Conservation (phyloP, 64 coral and sea anemone genomes). For the Hydrozoanthus tunicans region DNA sequence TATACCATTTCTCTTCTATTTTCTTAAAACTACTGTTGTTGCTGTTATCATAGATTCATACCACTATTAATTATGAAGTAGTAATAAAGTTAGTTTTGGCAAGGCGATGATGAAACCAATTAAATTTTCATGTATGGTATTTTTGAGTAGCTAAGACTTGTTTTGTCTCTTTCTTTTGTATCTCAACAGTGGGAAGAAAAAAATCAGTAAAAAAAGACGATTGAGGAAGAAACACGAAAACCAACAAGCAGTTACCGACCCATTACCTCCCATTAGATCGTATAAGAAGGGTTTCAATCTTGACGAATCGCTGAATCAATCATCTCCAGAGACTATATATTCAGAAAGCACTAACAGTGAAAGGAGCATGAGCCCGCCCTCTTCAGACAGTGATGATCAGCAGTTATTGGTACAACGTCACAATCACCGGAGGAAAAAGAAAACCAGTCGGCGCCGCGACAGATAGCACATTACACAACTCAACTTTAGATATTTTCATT, state of each 20-base stretch:
- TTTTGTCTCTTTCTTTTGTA: not conserved
- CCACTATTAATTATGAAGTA: no score
- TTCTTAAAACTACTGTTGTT: no score
- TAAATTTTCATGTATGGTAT: no score
- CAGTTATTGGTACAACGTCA: not conserved
- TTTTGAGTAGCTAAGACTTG: no score
- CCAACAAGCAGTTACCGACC: not conserved
- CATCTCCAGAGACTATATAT: slow-evolving; percentile 16
- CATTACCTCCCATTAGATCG: slow-evolving; percentile 20
- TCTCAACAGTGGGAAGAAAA: slow-evolving; percentile 26
- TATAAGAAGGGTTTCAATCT: slow-evolving; percentile 23
- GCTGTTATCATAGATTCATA: no score
- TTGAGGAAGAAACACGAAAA: not conserved
- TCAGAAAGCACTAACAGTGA: not conserved
- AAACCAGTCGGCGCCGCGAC: not conserved
- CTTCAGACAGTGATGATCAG: slow-evolving; percentile 16
- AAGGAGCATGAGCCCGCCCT: slow-evolving; percentile 3
- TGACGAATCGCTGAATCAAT: slow-evolving; percentile 4
- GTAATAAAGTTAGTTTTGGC: no score
- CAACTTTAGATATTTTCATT: not conserved
- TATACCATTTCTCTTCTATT: no score
- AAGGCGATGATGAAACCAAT: no score
- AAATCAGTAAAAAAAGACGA: slow-evolving; percentile 29
- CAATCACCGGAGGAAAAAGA: slow-evolving; percentile 24
- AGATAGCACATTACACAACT: slow-evolving; percentile 23